Evolutionary conservation across 2,888 invertebrate species (phyloP).

Genomic region (Tortrix viridana): DNA sequence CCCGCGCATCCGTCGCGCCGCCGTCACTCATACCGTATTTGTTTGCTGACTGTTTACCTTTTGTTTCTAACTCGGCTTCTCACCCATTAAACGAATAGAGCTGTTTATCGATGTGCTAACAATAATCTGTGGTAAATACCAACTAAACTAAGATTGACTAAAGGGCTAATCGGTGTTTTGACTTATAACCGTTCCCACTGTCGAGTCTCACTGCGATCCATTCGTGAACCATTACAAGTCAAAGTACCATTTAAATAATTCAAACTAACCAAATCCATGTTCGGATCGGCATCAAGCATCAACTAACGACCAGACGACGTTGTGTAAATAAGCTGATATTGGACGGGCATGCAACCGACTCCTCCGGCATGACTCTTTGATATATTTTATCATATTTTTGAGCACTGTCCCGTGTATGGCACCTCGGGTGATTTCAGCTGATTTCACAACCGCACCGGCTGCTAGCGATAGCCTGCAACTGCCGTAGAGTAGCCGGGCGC

Average conservation of each 20-base stretch:
- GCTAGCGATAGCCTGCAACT: constrained; percentile 68
- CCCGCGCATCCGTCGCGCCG: constrained; percentile 48
- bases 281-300: constrained; percentile 20
- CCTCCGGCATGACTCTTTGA: constrained; percentile 60
- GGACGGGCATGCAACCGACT: constrained; percentile 71
- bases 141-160: constrained; percentile 37
- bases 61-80: constrained; percentile 51
- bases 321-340: constrained; percentile 81
- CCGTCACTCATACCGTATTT: constrained; percentile 51
- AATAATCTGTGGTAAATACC: constrained; percentile 47
- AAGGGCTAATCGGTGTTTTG: constrained; percentile 57
- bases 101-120: constrained; percentile 56
- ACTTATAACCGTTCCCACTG: constrained; percentile 40
- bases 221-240: constrained; percentile 41
- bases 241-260: constrained; percentile 50
- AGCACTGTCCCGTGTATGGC: constrained; percentile 50
- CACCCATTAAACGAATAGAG: constrained; percentile 58
- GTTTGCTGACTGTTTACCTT: constrained; percentile 50
- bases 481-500: constrained; percentile 55
- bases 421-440: constrained; percentile 73
- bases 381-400: constrained; percentile 43
- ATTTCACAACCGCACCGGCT: constrained; percentile 75
- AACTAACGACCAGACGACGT: constrained; percentile 45
- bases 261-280: constrained; percentile 44
- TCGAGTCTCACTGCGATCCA: not conserved